Evolutionary conservation across 1,140 invertebrate genomes (phyloP).

Genomic region (Daktulosphaira vitifoliae): DNA sequence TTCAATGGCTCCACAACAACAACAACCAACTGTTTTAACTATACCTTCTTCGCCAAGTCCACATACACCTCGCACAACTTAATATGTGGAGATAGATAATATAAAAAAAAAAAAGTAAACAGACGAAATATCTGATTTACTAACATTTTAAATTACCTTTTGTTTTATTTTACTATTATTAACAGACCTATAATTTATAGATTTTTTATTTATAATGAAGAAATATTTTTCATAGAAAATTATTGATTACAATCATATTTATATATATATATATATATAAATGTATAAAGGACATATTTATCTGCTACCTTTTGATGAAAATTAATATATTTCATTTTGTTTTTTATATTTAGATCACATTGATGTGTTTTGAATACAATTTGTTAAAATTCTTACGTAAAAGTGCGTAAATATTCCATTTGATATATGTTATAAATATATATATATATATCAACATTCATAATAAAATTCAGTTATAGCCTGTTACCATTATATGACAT

Average conservation of each 20-base stretch:
- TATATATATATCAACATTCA: background rate
- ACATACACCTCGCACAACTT: slow-evolving; percentile 29
- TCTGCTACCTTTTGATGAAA: slow-evolving; percentile 4
- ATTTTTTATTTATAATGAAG: slow-evolving; percentile 8
- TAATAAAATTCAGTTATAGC: slow-evolving; percentile 13
- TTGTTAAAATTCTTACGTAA: slow-evolving; percentile 19
- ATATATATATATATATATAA: slow-evolving; percentile 1
- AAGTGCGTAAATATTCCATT: background rate
- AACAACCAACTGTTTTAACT: slow-evolving; percentile 25
- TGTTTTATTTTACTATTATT: slow-evolving; percentile 11
- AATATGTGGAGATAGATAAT: background rate
- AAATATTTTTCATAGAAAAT: slow-evolving; percentile 7
- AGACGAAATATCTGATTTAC: background rate
- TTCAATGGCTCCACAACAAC: slow-evolving; percentile 27
- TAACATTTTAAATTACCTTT: no score
- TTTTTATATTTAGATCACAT: slow-evolving; percentile 21
- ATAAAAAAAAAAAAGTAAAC: background rate
- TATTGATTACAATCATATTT: slow-evolving; percentile 18
- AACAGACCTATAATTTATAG: slow-evolving; percentile 3
- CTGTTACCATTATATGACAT: slow-evolving; percentile 29
- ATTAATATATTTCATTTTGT: slow-evolving; percentile 5
- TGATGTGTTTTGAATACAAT: slow-evolving; percentile 7
- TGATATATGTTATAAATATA: background rate
- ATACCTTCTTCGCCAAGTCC: slow-evolving; percentile 26
- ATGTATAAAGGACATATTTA: no score